Evolutionary conservation across 2,797 vertebrate genomes (phyloP), one percentile per base, ranked within the genome.

Genomic region (Hozukius guyotensis): DNA sequence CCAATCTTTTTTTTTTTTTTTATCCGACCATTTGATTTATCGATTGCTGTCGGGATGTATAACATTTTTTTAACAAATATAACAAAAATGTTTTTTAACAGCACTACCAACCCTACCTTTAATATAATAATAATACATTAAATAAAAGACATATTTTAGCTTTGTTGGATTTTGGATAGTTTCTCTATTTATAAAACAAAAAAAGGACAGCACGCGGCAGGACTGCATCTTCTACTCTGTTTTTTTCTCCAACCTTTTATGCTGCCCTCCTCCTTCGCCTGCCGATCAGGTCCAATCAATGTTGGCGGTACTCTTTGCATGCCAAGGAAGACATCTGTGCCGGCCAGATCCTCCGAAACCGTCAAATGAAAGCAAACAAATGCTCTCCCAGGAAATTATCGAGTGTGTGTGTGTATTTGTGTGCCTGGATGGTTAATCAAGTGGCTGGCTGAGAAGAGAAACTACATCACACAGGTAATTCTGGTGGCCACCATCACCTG

Each of bases 341-440:
- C 29, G 12, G 56, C 75, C 85, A 91, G 82, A 88, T 77, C 74
- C 63, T 87, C 78, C 63, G 73, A 85, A 84, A 81, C 27, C 6
- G 8, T 34, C 78, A 81, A 87, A 89, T 89, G 69, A 87, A 91
- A 88, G 77, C 79, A 89, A 92, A 90, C 76, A 87, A 89, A 92
- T 62, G 52, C 59, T 84, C 80, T 82, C 83, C 78, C 60, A 84
- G 85, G 72, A 81, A 84, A 84, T 61, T 8, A 8, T 36, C 8
- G 8, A 49, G 18, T 60, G n/a, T 42, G 25, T 72, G 29, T 72
- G 46, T 76, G 25, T 64, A 14, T 14, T n/a, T 70, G 34, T 78
- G 61, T 75, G 75, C 16, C 20, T 69, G 72, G 72, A 65, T 70
- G 36, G 56, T 73, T 82, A 64, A 88, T 80, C 52, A 53, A 53